These are phyloP conservation scores for Nymphalis io DNA, from an alignment of 1,140 invertebrate genomes.

Conservation along the genomic window DNA sequence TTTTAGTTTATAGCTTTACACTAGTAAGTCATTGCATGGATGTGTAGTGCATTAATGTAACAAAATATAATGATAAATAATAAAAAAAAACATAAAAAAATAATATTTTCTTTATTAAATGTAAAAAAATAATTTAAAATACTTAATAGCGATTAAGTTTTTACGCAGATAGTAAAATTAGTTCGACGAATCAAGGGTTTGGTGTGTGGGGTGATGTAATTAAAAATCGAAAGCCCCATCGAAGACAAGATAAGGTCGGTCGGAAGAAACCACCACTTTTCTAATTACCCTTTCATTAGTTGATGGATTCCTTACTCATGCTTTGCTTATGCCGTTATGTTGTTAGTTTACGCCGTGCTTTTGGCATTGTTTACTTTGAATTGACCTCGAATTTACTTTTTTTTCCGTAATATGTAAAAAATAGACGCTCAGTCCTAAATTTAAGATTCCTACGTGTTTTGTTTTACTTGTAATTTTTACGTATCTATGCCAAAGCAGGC, in stretches of 20 bases:
- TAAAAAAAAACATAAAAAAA: too few relatives aligned
- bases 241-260: constrained; percentile 78
- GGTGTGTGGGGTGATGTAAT: constrained; percentile 61
- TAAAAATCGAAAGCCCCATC: constrained; percentile 72
- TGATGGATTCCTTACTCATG: constrained; percentile 67
- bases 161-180: constrained; percentile 14
- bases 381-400: constrained; percentile 25
- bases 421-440: neutral
- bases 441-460: constrained; percentile 23
- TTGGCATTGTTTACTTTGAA: constrained; percentile 18
- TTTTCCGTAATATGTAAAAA: constrained; percentile 19
- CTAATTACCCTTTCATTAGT: constrained; percentile 78
- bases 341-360: constrained; percentile 26
- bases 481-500: constrained; percentile 35
- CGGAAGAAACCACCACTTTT: constrained; percentile 76
- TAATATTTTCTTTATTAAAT: neutral
- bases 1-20: neutral
- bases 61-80: too few relatives aligned
- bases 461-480: constrained; percentile 29
- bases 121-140: neutral
- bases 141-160: constrained; percentile 18
- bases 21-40: neutral
- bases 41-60: too few relatives aligned
- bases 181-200: constrained; percentile 39
- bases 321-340: constrained; percentile 35